Evolutionary conservation across 2,797 vertebrate species (phyloP).

Genomic region (Liparis tanakae): DNA sequence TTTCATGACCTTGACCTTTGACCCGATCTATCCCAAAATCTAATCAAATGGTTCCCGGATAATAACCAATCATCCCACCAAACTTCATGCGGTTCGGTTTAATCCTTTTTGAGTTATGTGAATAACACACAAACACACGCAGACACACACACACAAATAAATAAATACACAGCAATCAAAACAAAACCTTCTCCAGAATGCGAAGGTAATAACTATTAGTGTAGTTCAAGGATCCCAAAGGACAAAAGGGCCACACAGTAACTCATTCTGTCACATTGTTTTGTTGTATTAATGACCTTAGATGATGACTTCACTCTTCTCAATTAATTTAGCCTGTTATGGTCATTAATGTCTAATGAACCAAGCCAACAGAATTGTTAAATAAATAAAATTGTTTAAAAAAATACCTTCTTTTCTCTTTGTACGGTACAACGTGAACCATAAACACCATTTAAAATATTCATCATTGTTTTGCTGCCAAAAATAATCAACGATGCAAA

Average conservation of each 20-base stretch:
- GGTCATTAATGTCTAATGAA: constrained; percentile 13
- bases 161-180: too few relatives aligned
- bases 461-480: constrained; percentile 5
- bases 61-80: too few relatives aligned
- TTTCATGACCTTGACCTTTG: too few relatives aligned
- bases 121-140: too few relatives aligned
- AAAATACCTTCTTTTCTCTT: neutral
- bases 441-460: constrained; percentile 4
- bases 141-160: too few relatives aligned
- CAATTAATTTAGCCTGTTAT: constrained; percentile 4
- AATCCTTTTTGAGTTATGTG: too few relatives aligned
- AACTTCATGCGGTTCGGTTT: too few relatives aligned
- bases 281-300: neutral
- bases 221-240: neutral
- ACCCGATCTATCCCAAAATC: too few relatives aligned
- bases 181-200: too few relatives aligned
- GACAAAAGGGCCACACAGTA: neutral
- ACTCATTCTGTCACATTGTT: constrained; percentile 15
- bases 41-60: too few relatives aligned
- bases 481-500: neutral
- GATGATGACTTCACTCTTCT: constrained; percentile 10
- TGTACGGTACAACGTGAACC: neutral
- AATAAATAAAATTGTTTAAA: neutral
- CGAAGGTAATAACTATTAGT: neutral
- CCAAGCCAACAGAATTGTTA: neutral